Conservation (phyloP, 2,888 invertebrate genomes). For the Uloborus plumipes region DNA sequence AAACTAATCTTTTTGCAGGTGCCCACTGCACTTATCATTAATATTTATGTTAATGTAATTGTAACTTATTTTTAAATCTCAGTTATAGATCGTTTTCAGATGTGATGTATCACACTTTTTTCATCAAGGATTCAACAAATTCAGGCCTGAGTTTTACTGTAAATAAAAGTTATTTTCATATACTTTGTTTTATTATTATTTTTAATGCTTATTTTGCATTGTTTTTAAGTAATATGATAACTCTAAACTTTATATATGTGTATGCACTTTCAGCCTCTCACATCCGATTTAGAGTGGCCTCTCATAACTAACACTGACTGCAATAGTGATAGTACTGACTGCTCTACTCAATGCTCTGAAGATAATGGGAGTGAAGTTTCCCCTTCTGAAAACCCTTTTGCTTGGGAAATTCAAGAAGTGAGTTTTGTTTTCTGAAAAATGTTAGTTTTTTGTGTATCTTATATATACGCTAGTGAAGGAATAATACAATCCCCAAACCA, state of each 20-base stretch:
- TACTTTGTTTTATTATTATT: too few species aligned
- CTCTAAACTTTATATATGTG: background rate
- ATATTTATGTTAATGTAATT: too few species aligned
- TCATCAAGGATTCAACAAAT: background rate
- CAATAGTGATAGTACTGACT: constrained; percentile 83
- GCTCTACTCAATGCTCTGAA: constrained; percentile 74
- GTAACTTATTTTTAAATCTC: too few species aligned
- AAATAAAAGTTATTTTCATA: background rate
- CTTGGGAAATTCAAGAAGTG: constrained; percentile 79
- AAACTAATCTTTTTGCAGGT: too few species aligned
- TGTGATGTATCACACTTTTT: background rate
- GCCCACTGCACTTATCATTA: too few species aligned
- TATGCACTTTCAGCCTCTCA: constrained; percentile 23
- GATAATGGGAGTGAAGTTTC: constrained; percentile 76
- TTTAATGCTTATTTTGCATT: background rate
- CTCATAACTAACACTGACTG: constrained; percentile 85
- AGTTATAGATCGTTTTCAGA: too few species aligned
- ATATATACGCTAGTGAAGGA: too few species aligned
- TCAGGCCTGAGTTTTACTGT: too few species aligned
- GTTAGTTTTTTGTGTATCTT: background rate
- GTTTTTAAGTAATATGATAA: background rate
- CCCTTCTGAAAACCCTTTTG: constrained; percentile 75
- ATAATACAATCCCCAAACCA: too few species aligned
- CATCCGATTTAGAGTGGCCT: constrained; percentile 83
- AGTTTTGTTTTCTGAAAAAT: constrained; percentile 18